These are phyloP conservation scores for Melanostigma gelatinosum DNA, from an alignment of 2,113 vertebrate genomes.

Conservation along the genomic window DNA sequence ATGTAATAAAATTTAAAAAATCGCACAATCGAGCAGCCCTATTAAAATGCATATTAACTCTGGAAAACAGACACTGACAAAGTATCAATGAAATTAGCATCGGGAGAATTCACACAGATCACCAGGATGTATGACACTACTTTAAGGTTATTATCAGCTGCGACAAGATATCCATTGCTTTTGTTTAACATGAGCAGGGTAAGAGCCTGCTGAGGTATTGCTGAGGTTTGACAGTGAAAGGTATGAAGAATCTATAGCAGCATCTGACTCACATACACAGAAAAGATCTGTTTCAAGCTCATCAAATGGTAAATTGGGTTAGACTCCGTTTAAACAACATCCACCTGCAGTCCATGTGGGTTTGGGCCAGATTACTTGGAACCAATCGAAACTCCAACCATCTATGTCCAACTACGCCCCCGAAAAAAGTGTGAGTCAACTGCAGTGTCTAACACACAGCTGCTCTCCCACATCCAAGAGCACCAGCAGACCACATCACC, in stretches of 20 bases:
- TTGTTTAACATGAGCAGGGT: not conserved
- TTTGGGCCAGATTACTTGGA: not conserved
- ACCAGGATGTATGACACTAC: not conserved
- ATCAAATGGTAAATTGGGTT: conserved; percentile 11
- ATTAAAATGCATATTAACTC: not conserved
- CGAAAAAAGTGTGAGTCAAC: conserved; percentile 37
- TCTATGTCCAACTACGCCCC: conserved; percentile 36
- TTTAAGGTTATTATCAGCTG: not conserved
- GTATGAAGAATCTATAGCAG: not conserved
- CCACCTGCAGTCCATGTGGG: not conserved
- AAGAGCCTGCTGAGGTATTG: not conserved
- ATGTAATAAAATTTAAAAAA: not conserved
- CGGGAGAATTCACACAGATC: not conserved
- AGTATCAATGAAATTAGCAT: conserved; percentile 10
- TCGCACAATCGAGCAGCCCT: too few relatives aligned
- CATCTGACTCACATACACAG: not conserved
- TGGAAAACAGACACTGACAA: not conserved
- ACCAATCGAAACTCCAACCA: conserved; percentile 27
- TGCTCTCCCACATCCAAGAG: conserved; percentile 46
- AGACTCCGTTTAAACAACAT: conserved; percentile 10
- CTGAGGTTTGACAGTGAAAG: conserved; percentile 5
- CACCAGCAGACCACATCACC: conserved; percentile 38
- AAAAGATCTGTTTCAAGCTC: conserved; percentile 6
- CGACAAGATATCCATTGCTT: not conserved
- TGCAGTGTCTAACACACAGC: conserved; percentile 40